Evolutionary conservation across 2,797 vertebrate genomes (phyloP).

Genomic region (Odontamblyopus lacepedii): DNA sequence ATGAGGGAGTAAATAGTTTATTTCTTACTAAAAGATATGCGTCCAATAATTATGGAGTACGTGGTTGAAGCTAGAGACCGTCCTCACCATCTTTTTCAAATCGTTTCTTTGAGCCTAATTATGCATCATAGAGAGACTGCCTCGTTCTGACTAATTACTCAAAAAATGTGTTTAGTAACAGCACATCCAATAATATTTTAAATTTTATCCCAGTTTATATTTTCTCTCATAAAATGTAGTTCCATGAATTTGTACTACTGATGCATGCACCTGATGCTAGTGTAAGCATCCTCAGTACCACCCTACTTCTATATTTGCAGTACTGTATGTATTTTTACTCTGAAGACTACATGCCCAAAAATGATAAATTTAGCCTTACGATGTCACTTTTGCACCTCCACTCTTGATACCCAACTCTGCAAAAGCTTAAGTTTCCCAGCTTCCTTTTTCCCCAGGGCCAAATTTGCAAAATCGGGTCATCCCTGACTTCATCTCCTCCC

Average conservation of each 20-base stretch:
- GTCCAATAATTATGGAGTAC: neutral
- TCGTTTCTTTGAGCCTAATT: neutral
- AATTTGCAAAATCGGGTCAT: constrained; percentile 77
- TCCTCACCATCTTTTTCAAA: neutral
- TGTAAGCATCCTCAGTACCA: neutral
- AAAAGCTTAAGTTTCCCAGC: constrained; percentile 67
- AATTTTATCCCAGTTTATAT: neutral
- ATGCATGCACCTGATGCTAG: neutral
- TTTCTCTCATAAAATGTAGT: neutral
- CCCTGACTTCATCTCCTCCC: constrained; percentile 63
- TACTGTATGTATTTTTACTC: constrained; percentile 11
- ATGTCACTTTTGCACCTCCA: constrained; percentile 49
- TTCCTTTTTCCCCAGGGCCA: constrained; percentile 72
- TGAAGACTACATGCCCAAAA: constrained; percentile 43
- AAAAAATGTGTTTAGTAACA: too few relatives aligned
- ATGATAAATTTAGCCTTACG: constrained; percentile 63
- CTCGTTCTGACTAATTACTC: too few relatives aligned
- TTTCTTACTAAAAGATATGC: too few relatives aligned
- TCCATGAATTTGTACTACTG: neutral
- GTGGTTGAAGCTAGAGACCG: neutral
- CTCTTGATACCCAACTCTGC: constrained; percentile 48
- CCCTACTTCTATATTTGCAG: neutral
- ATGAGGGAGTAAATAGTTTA: too few relatives aligned
- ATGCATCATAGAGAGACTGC: neutral
- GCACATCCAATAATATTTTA: neutral